Conservation (phyloP, 2,113 vertebrate genomes). For the Megalops atlanticus region DNA sequence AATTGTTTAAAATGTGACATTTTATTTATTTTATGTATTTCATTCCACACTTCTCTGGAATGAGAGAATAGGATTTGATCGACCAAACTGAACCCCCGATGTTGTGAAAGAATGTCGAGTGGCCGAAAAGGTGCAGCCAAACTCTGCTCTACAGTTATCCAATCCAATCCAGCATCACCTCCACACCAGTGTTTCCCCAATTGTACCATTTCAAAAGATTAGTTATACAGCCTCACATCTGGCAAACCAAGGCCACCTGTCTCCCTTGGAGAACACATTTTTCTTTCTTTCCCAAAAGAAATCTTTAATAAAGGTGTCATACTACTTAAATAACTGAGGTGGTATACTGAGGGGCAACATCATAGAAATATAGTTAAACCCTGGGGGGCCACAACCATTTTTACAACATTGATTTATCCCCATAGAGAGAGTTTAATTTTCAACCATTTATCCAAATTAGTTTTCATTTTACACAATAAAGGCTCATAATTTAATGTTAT, state of each 20-base stretch:
- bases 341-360: not conserved
- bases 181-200: not conserved
- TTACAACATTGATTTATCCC: not conserved
- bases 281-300: not conserved
- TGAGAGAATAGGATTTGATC: not conserved
- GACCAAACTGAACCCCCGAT: not conserved
- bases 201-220: not conserved
- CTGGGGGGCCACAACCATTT: not conserved
- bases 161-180: not conserved
- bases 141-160: not conserved
- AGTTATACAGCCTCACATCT: not conserved
- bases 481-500: not conserved
- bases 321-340: not conserved
- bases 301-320: not conserved
- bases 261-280: not conserved
- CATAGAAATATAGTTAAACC: not conserved
- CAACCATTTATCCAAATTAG: not conserved
- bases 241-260: not conserved
- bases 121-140: not conserved
- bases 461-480: not conserved
- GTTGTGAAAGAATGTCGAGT: not conserved
- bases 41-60: not conserved
- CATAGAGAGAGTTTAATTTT: not conserved
- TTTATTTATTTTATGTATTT: not conserved
- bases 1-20: not conserved